Base-by-base conservation (phyloP, 2,797 vertebrate genomes). In the Rhynchotus rufescens region DNA sequence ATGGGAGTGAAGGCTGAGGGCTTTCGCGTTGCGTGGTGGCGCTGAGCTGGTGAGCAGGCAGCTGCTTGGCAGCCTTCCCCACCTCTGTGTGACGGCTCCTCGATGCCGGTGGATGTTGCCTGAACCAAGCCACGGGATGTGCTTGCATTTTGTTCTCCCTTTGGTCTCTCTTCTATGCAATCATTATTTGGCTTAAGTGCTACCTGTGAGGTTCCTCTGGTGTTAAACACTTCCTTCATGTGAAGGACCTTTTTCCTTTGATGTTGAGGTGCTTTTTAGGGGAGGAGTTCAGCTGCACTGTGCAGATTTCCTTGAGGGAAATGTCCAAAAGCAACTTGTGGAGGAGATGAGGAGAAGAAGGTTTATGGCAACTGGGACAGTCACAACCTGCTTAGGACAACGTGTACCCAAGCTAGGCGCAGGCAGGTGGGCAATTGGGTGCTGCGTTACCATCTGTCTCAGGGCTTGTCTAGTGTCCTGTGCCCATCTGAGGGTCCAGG, bases 1-100 rank as follows among this genome's bases (percentile, higher is more conserved):
- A 4, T 2, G 40, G 44, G 75, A 95, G 97, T 95, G 97, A 85
- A 8, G 89, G 69, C 76, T 95, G 97, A 97, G 92, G 54, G 3
- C 71, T 97, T 94, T 89, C 92, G 12, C 25, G 45, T 60, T 36
- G 34, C 49, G 85, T 72, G 1, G 5, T 88, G 14, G 54, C 23
- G 3, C 26, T 66, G 49, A 75, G 65, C 68, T n/a, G 78, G 86
- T 32, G n/a, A 26, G 76, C 77, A 59, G n/a, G 61, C n/a, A 47
- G 10, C 15, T 64, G 54, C 25, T 61, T 92, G 95, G 91, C 96
- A 85, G 73, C 65, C 73, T 83, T 72, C 83, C 68, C 62, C 57
- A 21, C 1, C 6, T 62, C 51, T 9, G 9, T 49, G 21, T 65
- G 81, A 82, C 38, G 38, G 4, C 47, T 32, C 69, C 6, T 1